phyloP scores from a whole-genome alignment of 1,140 invertebrate genomes.

The Vollenhovia emeryi region DNA sequence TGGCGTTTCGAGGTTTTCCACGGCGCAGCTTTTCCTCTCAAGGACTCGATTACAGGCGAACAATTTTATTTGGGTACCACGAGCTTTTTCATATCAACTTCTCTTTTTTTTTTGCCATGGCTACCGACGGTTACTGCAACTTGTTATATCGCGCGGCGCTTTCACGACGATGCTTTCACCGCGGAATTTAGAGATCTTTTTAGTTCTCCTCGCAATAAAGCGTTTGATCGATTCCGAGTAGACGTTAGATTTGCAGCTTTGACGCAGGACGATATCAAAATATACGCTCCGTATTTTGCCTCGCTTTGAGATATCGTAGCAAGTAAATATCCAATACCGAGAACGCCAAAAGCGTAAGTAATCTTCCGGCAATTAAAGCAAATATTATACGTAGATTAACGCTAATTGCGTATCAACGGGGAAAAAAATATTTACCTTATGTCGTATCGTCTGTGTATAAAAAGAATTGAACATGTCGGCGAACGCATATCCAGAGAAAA shows the following conservation, averaged over 20 bases:
- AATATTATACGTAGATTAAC: neutral
- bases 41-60: conserved; percentile 55
- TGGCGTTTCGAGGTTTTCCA: conserved; percentile 29
- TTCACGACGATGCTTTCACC: conserved; percentile 17
- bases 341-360: neutral
- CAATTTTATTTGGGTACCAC: conserved; percentile 51
- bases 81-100: conserved; percentile 41
- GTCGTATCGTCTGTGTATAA: neutral
- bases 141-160: conserved; percentile 28
- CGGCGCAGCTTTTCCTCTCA: conserved; percentile 51
- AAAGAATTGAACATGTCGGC: conserved; percentile 5
- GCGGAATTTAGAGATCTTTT: conserved; percentile 46
- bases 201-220: conserved; percentile 30
- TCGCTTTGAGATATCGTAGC: conserved; percentile 5
- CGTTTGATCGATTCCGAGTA: conserved; percentile 46
- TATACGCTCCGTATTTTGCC: neutral
- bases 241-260: conserved; percentile 49
- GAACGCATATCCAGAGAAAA: neutral
- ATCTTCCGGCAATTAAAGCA: conserved; percentile 24
- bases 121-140: conserved; percentile 39
- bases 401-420: neutral
- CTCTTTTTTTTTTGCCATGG: conserved; percentile 29
- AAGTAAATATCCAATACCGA: conserved; percentile 29
- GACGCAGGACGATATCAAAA: conserved; percentile 33
- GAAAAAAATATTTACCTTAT: neutral